Base-by-base conservation (phyloP, 2,797 vertebrate species). In the Pteronotus mesoamericanus region DNA sequence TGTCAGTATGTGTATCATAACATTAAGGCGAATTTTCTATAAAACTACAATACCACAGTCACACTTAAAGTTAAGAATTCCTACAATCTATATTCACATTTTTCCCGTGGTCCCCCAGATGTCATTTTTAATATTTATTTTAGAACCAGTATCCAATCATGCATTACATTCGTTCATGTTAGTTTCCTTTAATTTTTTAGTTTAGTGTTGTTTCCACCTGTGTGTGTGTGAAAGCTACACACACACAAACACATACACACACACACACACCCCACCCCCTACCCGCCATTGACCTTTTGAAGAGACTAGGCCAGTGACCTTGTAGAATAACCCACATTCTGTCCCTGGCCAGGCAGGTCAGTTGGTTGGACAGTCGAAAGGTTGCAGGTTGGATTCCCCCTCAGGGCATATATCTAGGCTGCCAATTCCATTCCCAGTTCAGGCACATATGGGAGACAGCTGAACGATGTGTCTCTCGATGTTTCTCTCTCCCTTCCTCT, bases 111-210 rank as follows among this genome's bases (percentile, higher is more conserved):
- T 75, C 7, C 14, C 11, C 9, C 6, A 59, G 69, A 86, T 89
- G 11, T 26, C 26, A 12, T 87, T 90, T 86, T 78, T 48, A 75
- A 7, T 89, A 4, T 91, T 94, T 84, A 71, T 86, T 89, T 86
- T 46, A 37, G 64, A 96, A 61, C 21, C 55, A 66, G 19, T 69
- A 51, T 55, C 15, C 29, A 93, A 9, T 74, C 34, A 42, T 78
- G 55, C 29, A 59, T 83, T 95, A 53, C 46, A 55, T 85, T 91
- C 34, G 15, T 77, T 80, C 82, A 10, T 68, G 15, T 71, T 93
- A 61, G 68, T 61, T 95, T 92, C 37, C 79, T 93, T 59, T 68
- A 89, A 84, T 68, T 94, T 91, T 93, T 59, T 68, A 89, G 87
- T 74, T 92, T 91, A 85, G 19, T 82, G 12, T 61, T 32, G 18